Evolutionary conservation across 2,888 invertebrate genomes (phyloP).

Genomic region (Lithophane socia): DNA sequence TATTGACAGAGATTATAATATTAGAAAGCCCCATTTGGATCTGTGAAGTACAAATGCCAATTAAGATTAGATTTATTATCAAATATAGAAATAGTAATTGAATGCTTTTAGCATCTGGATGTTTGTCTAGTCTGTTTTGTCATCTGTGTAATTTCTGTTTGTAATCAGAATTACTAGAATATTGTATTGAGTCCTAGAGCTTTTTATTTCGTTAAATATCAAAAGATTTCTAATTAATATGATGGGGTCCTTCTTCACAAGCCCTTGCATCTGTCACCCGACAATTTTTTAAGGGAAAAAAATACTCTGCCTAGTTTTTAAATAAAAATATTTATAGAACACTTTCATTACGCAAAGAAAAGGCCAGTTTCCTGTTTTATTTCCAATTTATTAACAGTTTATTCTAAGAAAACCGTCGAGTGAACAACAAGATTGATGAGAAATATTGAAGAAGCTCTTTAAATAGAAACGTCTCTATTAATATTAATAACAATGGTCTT

Average conservation of each 20-base stretch:
- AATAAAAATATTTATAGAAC: background rate
- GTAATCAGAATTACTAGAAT: background rate
- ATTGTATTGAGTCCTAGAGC: too few relatives aligned
- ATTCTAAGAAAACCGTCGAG: background rate
- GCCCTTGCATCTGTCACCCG: too few relatives aligned
- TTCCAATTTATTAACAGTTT: constrained; percentile 20
- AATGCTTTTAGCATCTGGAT: constrained; percentile 49
- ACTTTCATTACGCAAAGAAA: background rate
- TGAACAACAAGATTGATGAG: constrained; percentile 45
- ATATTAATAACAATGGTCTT: constrained; percentile 42
- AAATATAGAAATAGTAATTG: constrained; percentile 21
- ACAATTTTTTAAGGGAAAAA: too few relatives aligned
- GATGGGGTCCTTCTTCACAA: background rate
- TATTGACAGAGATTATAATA: constrained; percentile 58
- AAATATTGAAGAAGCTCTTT: constrained; percentile 35
- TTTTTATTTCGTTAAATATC: background rate
- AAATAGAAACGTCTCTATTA: constrained; percentile 39
- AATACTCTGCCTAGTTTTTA: too few relatives aligned
- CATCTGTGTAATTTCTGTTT: background rate
- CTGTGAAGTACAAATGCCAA: constrained; percentile 54
- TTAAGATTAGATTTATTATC: constrained; percentile 56
- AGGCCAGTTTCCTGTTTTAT: background rate
- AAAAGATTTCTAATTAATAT: background rate
- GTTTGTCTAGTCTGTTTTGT: constrained; percentile 10
- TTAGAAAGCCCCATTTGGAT: constrained; percentile 43